phyloP scores from a whole-genome alignment of 2,113 vertebrate species.

The Platysteira castanea region DNA sequence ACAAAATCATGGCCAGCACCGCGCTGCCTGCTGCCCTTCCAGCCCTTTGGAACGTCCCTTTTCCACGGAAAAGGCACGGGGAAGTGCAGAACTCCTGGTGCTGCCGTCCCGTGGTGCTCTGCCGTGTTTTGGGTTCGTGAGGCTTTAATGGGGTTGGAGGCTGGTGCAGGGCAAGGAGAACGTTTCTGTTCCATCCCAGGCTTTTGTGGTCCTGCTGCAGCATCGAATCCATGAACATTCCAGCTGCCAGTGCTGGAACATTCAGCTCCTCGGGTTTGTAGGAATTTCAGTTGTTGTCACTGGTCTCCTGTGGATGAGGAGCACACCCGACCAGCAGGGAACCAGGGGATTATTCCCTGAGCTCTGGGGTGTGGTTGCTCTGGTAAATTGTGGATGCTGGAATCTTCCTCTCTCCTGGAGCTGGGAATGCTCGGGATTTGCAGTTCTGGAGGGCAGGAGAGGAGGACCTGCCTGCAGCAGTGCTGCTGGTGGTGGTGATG shows the following conservation, averaged over 20 bases:
- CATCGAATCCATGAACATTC: not conserved
- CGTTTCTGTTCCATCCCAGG: accelerated
- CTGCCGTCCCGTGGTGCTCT: not conserved
- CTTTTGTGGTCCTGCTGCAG: not conserved
- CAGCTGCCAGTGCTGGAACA: not conserved
- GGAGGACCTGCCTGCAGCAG: accelerated
- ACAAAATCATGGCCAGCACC: not conserved
- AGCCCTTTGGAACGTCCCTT: not conserved
- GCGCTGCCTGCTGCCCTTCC: not conserved
- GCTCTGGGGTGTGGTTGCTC: not conserved
- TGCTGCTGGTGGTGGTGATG: not conserved
- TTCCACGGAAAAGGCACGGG: not conserved
- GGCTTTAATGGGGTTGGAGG: not conserved
- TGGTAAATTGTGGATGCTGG: accelerated
- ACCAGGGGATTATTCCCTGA: not conserved
- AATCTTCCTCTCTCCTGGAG: not conserved
- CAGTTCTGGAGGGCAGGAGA: not conserved
- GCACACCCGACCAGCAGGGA: not conserved
- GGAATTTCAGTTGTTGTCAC: not conserved
- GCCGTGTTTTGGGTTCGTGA: accelerated
- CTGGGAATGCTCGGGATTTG: not conserved
- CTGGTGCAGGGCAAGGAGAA: not conserved
- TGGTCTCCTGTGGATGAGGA: not conserved
- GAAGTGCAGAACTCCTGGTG: not conserved
- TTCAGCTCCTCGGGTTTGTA: accelerated